Evolutionary conservation across 2,888 invertebrate genomes (phyloP).

Genomic region (Drosophila vallismaia): DNA sequence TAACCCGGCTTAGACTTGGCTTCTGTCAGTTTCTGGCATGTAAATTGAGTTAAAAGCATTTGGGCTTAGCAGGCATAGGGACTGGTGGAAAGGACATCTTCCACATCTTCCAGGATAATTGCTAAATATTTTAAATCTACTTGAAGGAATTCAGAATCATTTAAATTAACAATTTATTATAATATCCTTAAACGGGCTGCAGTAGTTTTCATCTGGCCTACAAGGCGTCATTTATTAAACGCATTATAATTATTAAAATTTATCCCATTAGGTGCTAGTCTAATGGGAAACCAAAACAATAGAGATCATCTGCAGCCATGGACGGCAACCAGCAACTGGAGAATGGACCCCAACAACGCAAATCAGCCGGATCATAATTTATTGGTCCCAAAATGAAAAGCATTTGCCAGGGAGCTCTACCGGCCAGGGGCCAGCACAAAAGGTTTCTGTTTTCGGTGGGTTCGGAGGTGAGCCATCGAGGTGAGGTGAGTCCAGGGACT

Average conservation of each 20-base stretch:
- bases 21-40: constrained; percentile 39
- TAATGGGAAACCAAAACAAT: constrained; percentile 30
- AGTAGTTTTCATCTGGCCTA: too few species aligned
- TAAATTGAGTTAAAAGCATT: constrained; percentile 68
- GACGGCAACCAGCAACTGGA: constrained; percentile 20
- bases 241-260: constrained; percentile 33
- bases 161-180: background rate
- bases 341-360: constrained; percentile 49
- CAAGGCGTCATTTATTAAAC: too few species aligned
- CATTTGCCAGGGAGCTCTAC: constrained; percentile 39
- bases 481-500: constrained; percentile 10
- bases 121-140: constrained; percentile 9
- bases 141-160: background rate
- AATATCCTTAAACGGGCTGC: too few species aligned
- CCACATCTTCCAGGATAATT: constrained; percentile 17
- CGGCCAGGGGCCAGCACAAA: constrained; percentile 5
- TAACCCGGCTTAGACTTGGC: constrained; percentile 11
- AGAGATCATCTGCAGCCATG: constrained; percentile 10
- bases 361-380: constrained; percentile 80
- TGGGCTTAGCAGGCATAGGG: constrained; percentile 61
- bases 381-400: constrained; percentile 68
- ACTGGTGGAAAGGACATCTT: background rate
- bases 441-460: constrained; percentile 10
- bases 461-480: constrained; percentile 21
- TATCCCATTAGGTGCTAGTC: constrained; percentile 9